phyloP scores from a whole-genome alignment of 2,113 vertebrate genomes.

The Panthera leo region DNA sequence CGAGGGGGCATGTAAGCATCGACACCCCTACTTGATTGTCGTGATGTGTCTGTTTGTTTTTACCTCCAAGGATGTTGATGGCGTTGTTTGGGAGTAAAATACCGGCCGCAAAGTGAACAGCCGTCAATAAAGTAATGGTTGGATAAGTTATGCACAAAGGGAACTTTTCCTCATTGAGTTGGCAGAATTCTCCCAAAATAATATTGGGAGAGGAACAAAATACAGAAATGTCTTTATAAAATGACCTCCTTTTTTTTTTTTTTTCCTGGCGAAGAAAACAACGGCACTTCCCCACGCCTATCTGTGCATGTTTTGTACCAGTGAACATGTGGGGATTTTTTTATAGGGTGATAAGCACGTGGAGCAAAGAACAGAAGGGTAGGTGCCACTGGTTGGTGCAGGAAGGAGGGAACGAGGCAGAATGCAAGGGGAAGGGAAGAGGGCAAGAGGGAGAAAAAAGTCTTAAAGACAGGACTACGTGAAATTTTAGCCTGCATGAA shows the following conservation, averaged over 20 bases:
- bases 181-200: background rate
- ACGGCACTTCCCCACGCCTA: accelerated
- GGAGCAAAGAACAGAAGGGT: background rate
- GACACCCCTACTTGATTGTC: accelerated
- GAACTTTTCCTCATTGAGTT: background rate
- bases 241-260: background rate
- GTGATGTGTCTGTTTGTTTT: background rate
- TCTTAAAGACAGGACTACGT: background rate
- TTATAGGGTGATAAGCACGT: background rate
- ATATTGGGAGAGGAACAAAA: background rate
- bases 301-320: background rate
- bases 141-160: background rate
- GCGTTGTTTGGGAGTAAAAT: background rate
- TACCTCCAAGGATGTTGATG: background rate
- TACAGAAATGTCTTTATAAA: background rate
- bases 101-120: background rate
- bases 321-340: background rate
- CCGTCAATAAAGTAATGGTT: accelerated
- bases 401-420: background rate
- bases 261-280: background rate
- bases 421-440: accelerated
- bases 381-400: accelerated
- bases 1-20: accelerated
- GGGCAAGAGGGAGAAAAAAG: too few species aligned
- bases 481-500: background rate